Conservation (phyloP, 2,797 vertebrate species). For the Pseudopleuronectes americanus region DNA sequence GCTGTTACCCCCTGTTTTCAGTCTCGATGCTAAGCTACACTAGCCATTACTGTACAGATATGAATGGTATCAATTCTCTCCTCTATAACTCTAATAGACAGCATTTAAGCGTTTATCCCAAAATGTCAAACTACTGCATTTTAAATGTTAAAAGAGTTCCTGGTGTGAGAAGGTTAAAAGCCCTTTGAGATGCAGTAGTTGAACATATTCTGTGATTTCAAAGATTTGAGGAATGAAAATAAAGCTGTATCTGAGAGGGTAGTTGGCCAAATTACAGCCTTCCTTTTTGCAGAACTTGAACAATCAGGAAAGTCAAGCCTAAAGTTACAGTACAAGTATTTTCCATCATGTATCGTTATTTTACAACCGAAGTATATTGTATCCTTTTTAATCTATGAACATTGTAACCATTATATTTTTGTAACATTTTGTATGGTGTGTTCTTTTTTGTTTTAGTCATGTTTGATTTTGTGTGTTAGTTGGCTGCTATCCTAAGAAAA, state of each 20-base stretch:
- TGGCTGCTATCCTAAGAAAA: constrained; percentile 77
- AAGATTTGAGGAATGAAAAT: constrained; percentile 16
- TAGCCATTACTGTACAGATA: background rate
- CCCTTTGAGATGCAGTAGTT: constrained; percentile 9
- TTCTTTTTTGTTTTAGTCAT: constrained; percentile 35
- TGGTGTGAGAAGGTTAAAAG: constrained; percentile 9
- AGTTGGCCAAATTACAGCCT: constrained; percentile 39
- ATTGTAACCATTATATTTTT: constrained; percentile 78
- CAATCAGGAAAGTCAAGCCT: constrained; percentile 65
- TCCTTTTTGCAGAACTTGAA: constrained; percentile 62
- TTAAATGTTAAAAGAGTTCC: background rate
- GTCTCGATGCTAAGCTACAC: background rate
- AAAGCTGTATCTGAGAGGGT: constrained; percentile 42
- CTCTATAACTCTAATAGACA: background rate
- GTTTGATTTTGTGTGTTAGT: constrained; percentile 65
- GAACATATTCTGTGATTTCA: constrained; percentile 12
- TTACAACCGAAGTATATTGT: constrained; percentile 68
- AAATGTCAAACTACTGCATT: constrained; percentile 12
- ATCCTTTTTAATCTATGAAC: constrained; percentile 68
- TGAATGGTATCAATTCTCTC: background rate
- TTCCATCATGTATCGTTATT: constrained; percentile 69
- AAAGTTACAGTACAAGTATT: constrained; percentile 57
- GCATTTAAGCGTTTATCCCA: background rate
- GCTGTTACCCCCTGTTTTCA: background rate
- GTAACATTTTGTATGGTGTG: constrained; percentile 63